These are phyloP conservation scores for Ranitomeya variabilis DNA, from an alignment of 2,113 vertebrate genomes.

Conservation along the genomic window DNA sequence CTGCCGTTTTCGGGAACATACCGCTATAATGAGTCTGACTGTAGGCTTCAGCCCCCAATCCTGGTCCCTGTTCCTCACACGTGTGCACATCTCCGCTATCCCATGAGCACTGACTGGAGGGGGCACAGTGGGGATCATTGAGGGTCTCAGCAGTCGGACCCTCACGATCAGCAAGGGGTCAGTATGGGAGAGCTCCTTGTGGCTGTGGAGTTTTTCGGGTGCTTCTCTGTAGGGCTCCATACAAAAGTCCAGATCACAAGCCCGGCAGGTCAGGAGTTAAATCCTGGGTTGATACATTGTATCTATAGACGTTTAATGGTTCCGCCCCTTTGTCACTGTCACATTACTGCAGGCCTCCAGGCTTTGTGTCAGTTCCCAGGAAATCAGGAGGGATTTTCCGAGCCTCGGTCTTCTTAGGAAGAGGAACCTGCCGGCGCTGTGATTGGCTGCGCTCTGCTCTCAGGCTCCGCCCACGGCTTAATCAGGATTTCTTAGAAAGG, in stretches of 20 bases:
- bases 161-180: too few relatives aligned
- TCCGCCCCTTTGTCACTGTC: background rate
- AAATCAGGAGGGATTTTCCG: conserved; percentile 50
- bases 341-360: background rate
- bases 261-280: too few relatives aligned
- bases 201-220: too few relatives aligned
- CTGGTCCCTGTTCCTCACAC: background rate
- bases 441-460: conserved; percentile 3
- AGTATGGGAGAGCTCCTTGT: too few relatives aligned
- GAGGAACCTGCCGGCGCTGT: background rate
- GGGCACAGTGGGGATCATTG: too few relatives aligned
- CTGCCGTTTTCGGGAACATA: background rate
- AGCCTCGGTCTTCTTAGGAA: conserved; percentile 51
- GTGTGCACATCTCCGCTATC: too few relatives aligned
- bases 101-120: too few relatives aligned
- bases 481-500: conserved; percentile 58
- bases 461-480: conserved; percentile 37
- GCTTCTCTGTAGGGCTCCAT: too few relatives aligned
- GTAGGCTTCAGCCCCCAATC: background rate
- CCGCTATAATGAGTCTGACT: too few relatives aligned
- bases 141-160: too few relatives aligned
- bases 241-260: too few relatives aligned
- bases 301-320: background rate
- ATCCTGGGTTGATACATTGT: background rate
- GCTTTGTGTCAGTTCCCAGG: conserved; percentile 54